phyloP scores from a whole-genome alignment of 2,888 invertebrate genomes.

The Acanthosepion esculentum region DNA sequence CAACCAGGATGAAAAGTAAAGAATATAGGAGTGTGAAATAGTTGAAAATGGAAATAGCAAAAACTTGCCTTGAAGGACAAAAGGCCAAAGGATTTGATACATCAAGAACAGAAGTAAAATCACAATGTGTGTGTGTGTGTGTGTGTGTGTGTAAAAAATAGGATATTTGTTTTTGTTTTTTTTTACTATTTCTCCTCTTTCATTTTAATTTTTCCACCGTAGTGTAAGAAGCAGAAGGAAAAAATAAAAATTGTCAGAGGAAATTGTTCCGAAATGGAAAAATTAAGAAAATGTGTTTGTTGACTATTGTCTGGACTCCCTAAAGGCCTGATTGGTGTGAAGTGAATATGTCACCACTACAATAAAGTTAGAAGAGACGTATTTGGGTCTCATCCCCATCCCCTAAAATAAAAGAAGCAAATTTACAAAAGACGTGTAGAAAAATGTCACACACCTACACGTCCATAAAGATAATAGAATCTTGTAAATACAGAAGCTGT shows the following conservation, averaged over 20 bases:
- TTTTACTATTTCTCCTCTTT: background rate
- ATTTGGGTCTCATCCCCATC: background rate
- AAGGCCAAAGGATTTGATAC: background rate
- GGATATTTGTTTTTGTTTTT: background rate
- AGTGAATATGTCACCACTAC: background rate
- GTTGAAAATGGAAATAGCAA: too few species aligned
- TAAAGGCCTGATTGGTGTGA: background rate
- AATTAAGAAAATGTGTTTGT: constrained; percentile 25
- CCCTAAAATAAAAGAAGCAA: background rate
- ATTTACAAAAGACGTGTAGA: background rate
- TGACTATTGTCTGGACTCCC: background rate
- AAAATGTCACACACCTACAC: background rate
- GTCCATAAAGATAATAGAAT: background rate
- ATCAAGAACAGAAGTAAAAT: background rate
- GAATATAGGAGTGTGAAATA: background rate
- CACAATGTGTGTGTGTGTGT: too few species aligned
- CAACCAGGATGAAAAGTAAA: background rate
- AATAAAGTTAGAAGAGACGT: background rate
- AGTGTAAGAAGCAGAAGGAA: background rate
- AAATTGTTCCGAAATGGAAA: constrained; percentile 1
- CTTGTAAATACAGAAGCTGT: background rate
- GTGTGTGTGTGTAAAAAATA: background rate
- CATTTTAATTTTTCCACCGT: background rate
- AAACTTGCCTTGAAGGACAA: background rate
- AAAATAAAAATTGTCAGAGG: background rate